Percentiles rank a stretch among this genome's conserved stretches.
These are phyloP conservation scores for Megaceryle maxima DNA, from an alignment of 2,113 vertebrate species.

Conservation along the genomic window DNA sequence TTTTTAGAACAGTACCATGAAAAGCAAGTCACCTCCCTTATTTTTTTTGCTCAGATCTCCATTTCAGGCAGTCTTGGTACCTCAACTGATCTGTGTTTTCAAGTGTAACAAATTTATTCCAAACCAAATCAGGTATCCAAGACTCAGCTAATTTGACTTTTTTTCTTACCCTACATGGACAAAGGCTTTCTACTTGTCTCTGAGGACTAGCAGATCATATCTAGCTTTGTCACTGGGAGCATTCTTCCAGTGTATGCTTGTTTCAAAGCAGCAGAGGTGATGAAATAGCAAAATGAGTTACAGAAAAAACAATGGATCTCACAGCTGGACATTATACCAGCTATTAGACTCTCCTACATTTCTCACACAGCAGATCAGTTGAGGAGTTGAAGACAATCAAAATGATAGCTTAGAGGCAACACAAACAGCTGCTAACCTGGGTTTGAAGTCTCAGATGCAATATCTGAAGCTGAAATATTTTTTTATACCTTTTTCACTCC, in stretches of 20 bases:
- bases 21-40: background rate
- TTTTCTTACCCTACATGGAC: background rate
- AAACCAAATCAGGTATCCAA: background rate
- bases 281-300: background rate
- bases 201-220: background rate
- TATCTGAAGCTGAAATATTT: fast-evolving
- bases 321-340: background rate
- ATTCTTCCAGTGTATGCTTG: fast-evolving
- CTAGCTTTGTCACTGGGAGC: background rate
- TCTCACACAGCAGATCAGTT: background rate
- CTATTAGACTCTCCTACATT: background rate
- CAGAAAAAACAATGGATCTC: background rate
- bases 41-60: background rate
- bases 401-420: background rate
- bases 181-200: background rate
- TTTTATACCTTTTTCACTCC: background rate
- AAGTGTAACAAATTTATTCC: background rate
- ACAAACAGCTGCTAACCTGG: background rate
- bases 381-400: background rate
- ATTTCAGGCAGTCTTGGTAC: background rate
- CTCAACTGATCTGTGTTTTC: background rate
- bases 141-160: background rate
- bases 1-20: background rate
- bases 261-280: background rate
- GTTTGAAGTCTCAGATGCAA: background rate